Evolutionary conservation across 2,888 invertebrate genomes (phyloP), one percentile per base, ranked within the genome.

Genomic region (Cinara cedri): DNA sequence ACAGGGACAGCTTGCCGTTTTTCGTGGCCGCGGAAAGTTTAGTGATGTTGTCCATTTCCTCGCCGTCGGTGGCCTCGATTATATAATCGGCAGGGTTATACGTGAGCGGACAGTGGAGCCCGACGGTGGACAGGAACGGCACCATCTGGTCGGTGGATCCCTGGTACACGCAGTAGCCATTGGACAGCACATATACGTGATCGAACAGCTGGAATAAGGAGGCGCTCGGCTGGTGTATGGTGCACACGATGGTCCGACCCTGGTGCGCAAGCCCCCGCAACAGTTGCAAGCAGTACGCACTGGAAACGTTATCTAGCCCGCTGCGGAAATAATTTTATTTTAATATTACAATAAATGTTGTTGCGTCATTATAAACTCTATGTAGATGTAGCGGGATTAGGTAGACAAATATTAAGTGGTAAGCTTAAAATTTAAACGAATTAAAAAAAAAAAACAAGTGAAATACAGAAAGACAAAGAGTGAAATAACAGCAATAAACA

Each of bases 1-100:
- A 86, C 84, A 88, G 87, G 82, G 85, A 87, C 13, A 87, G 19
- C 84, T 89, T 89, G 0, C 91, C 91, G 83, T 91, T 91, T 82
- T 88, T 87, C 13, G 89, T 89, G 66, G 89, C 87, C 82, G 88
- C 86, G 63, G 89, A 87, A 54, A 91, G 85, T 49, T 86, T 82
- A 4, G 86, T 85, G 68, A 90, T 88, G 82, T 87, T 85, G 21
- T 87, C 86, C 0, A 86, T 87, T 49, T 88, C 87, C 84, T 91
- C 84, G 24, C 82, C 82, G 72, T 85, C 91, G 2, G 90, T 88
- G 66, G 90, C 82, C 85, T 91, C 91, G 81, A 91, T 91, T 60
- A 91, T 89, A 83, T 89, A 91, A 86, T 91, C 91, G 72, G 91
- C 90, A n/a, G 91, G 91, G 83, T 91, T 91, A 83, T 91, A 89